Evolutionary conservation across 2,888 invertebrate species (phyloP), one percentile per base, ranked within the genome.

Genomic region (Elegia similella): DNA sequence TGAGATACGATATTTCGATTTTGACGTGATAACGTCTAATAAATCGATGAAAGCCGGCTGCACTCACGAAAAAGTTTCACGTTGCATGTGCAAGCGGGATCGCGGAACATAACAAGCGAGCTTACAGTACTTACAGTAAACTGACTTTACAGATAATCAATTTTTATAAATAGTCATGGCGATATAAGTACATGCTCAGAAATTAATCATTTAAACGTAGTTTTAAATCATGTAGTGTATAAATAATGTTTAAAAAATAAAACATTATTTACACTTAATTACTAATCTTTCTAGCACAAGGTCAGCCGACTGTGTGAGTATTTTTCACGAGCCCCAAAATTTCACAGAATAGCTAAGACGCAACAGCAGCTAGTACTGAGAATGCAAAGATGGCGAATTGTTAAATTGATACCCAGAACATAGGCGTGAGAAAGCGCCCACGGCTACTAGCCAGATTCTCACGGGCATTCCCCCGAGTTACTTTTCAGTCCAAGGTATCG

Each of bases 361-460:
- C 54, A 44, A 56, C 48, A 57, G n/a, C 6, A n/a, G 5, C 38
- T 38, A 38, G 44, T 76, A 68, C 75, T 63, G 58, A 72, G 78
- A 81, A 79, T 66, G 64, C 70, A 63, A 71, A 75, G 72, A 69
- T 73, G 60, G 67, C 63, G 67, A 67, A 71, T 73, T 75, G 67
- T 69, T 72, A 75, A 76, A 76, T 78, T 74, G 72, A 72, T 68
- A 78, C 81, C 82, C 23, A 23, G 23, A 82, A 78, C 72, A 76
- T 59, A 69, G 66, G 72, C 84, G 82, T 87, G 88, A 73, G 87
- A 88, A 79, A 63, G 75, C 74, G 73, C 76, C 76, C 74, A 75
- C 77, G 64, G 57, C 42, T 54, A 56, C 58, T 59, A 64, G 65
- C 57, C 71, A 58, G 63, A 63, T 76, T 80, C 76, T 72, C 78